A percentile compares a stretch with the other conserved stretches of the same genome.
Evolutionary conservation across 2,797 vertebrate genomes (phyloP).

Genomic region (Loriculus beryllinus): DNA sequence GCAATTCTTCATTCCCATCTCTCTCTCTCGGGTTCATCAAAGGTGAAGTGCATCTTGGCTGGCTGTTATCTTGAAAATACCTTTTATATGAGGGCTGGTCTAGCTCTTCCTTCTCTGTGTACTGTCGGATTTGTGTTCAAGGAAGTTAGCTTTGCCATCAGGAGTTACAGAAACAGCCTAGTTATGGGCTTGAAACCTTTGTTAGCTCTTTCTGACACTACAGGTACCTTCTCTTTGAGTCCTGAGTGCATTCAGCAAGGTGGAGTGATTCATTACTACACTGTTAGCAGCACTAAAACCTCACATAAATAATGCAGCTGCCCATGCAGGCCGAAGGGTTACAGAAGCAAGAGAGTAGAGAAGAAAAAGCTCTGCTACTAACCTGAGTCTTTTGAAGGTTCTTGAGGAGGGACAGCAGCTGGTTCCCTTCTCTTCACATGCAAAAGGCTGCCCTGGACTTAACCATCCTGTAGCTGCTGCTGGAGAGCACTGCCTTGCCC

Average conservation of each 20-base stretch:
- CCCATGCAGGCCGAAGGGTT: background rate
- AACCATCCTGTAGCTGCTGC: background rate
- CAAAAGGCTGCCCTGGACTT: background rate
- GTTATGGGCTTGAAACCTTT: background rate
- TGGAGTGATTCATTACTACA: background rate
- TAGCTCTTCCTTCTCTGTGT: background rate
- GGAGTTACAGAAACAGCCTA: background rate
- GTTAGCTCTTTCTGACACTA: background rate
- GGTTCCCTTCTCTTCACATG: background rate
- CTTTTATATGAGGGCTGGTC: background rate
- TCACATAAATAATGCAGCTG: background rate
- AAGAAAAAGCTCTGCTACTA: background rate
- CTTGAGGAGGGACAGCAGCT: background rate
- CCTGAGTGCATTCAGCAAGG: fast-evolving
- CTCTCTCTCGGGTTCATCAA: background rate
- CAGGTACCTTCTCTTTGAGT: background rate
- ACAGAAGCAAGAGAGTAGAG: background rate
- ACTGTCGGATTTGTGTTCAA: background rate
- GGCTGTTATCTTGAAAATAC: background rate
- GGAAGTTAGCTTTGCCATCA: background rate
- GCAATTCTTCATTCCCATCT: slow-evolving; percentile 50
- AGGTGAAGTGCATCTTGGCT: slow-evolving; percentile 12
- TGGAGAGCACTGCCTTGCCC: background rate
- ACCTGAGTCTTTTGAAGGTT: background rate
- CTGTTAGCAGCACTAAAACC: background rate